A percentile compares a stretch with the other conserved stretches of the same genome.
Evolutionary conservation across 2,113 vertebrate species (phyloP).

Genomic region (Turnix velox): DNA sequence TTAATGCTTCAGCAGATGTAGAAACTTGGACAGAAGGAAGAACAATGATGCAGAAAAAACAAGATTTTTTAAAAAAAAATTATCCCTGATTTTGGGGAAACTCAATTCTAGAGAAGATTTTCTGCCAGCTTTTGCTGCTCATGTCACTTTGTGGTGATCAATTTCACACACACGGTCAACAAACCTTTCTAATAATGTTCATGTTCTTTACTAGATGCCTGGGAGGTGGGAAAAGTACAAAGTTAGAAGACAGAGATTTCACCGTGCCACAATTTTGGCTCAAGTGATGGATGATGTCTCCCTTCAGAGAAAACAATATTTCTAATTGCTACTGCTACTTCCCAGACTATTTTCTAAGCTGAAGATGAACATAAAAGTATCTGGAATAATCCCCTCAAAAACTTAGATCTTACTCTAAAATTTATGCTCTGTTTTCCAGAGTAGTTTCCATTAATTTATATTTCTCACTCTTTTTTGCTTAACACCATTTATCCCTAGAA

Average conservation of each 20-base stretch:
- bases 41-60: not conserved
- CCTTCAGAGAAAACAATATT: not conserved
- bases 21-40: not conserved
- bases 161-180: not conserved
- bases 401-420: not conserved
- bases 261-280: not conserved
- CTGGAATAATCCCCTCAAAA: not conserved
- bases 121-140: not conserved
- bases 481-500: not conserved
- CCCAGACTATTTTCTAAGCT: not conserved
- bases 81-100: not conserved
- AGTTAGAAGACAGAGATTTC: not conserved
- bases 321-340: not conserved
- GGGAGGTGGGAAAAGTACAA: not conserved
- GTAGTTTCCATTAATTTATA: not conserved
- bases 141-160: not conserved
- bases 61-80: not conserved
- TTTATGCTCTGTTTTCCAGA: not conserved
- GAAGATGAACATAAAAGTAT: not conserved
- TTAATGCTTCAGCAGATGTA: not conserved
- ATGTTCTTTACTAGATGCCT: not conserved
- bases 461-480: not conserved
- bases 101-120: not conserved
- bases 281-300: not conserved
- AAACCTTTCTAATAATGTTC: not conserved